Base-by-base conservation (phyloP, 2,797 vertebrate genomes). In the Oryzias dopingdopingensis region DNA sequence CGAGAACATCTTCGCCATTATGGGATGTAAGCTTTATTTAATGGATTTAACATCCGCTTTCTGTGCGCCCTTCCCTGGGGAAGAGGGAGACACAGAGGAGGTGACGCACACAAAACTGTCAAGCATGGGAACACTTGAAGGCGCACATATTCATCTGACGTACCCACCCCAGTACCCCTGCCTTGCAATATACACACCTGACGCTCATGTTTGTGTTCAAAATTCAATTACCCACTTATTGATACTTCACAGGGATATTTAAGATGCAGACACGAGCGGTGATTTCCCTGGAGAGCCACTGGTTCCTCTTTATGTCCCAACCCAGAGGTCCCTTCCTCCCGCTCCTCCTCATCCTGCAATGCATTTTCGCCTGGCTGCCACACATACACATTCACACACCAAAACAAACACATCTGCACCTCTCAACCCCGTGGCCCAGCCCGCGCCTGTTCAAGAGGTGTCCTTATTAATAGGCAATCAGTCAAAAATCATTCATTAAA, bases 151-250 rank as follows among this genome's bases (percentile, higher is more conserved):
- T 65, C 67, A 64, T 62, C 61, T 41, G 7, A 23, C n/a, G 5
- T 44, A 14, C 29, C 15, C 22, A n/a, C 62, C 46, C 45, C 22
- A 20, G 49, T 40, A 64, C 62, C 72, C 68, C 74, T 56, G 51
- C 70, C 63, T 86, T 77, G 84, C 90, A 88, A 86, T 91, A 91
- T 94, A 94, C 94, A 94, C 94, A 95, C 93, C 95, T 93, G 87
- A 95, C 90, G 88, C 96, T 96, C 96, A 96, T 97, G 96, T 98
- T 99, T 96, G 96, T 97, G 96, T 97, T 98, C 95, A 98, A 96
- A 98, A 98, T 98, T 99, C 96, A 99, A 99, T 99, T 98, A 98
- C 96, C 96, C 95, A 94, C 95, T 98, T 98, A 99, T 99, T 99
- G 97, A 98, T 98, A 98, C 96, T 96, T 96, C 96, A 96, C 95